Conservation (phyloP, 2,113 vertebrate genomes). For the Bucco capensis region DNA sequence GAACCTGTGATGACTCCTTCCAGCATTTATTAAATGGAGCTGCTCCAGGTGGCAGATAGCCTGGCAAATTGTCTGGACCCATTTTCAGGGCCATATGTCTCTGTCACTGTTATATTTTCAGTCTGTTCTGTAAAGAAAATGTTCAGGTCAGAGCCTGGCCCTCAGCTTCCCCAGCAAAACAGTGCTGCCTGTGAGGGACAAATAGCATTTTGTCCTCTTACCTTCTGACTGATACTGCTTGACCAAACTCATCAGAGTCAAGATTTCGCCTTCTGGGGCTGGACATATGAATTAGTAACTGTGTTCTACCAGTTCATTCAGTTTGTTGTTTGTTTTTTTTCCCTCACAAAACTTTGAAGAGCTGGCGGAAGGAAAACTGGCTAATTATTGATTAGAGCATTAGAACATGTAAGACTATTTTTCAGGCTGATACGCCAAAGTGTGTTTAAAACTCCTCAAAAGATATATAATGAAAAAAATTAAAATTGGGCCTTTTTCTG, state of each 20-base stretch:
- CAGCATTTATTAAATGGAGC: neutral
- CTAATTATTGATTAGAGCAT: neutral
- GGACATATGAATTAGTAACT: neutral
- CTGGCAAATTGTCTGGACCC: conserved; percentile 36
- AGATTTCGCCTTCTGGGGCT: neutral
- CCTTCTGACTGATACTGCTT: neutral
- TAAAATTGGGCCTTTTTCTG: neutral
- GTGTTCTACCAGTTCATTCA: neutral
- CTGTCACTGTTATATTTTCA: neutral
- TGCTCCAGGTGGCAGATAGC: conserved; percentile 46
- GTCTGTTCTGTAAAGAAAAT: neutral
- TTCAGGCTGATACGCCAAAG: neutral
- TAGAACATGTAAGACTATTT: neutral
- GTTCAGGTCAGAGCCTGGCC: neutral
- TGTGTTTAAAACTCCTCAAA: neutral
- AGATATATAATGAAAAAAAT: neutral
- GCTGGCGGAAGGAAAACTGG: neutral
- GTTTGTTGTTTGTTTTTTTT: neutral
- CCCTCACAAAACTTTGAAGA: neutral
- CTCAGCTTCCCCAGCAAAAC: neutral
- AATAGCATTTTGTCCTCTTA: neutral
- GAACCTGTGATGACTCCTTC: neutral
- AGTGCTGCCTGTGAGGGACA: neutral
- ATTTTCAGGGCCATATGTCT: conserved; percentile 37
- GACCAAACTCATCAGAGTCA: neutral